phyloP scores from a whole-genome alignment of 2,797 vertebrate species.

The Urophycis tenuis region DNA sequence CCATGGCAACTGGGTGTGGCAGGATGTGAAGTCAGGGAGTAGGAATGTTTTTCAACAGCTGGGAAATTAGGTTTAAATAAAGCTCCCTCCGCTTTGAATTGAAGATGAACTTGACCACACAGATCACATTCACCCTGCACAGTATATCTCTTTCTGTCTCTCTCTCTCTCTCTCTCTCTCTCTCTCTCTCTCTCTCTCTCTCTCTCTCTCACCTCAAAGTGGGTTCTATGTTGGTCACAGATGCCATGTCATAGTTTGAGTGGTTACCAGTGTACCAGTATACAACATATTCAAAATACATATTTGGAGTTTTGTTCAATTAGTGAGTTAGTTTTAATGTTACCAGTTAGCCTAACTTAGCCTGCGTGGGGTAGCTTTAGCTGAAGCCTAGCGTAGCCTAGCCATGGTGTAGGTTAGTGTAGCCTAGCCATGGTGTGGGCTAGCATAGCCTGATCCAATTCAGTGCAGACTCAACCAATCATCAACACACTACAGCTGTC shows the following conservation, averaged over 20 bases:
- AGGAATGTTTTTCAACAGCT: neutral
- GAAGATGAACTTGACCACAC: neutral
- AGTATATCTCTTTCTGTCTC: neutral
- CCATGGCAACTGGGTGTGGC: neutral
- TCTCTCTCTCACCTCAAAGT: conserved; percentile 1
- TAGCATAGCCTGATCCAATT: no score
- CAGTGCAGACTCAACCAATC: no score
- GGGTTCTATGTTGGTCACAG: no score
- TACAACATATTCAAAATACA: neutral
- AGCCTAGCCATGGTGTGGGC: no score
- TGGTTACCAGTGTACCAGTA: neutral
- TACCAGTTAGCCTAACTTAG: neutral
- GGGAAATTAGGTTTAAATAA: neutral
- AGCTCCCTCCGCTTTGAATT: neutral
- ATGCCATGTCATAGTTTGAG: neutral
- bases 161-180: neutral
- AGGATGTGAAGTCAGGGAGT: neutral
- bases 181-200: neutral
- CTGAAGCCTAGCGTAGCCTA: no score
- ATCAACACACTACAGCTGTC: no score
- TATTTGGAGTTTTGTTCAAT: no score
- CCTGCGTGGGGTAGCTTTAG: no score
- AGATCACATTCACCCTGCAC: conserved; percentile 4
- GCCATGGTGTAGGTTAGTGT: no score
- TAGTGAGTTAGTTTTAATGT: no score